Percentiles rank a stretch among this genome's conserved stretches.
These are phyloP conservation scores for Sphaerophoria rueppellii DNA, from an alignment of 2,888 invertebrate genomes.

Conservation along the genomic window DNA sequence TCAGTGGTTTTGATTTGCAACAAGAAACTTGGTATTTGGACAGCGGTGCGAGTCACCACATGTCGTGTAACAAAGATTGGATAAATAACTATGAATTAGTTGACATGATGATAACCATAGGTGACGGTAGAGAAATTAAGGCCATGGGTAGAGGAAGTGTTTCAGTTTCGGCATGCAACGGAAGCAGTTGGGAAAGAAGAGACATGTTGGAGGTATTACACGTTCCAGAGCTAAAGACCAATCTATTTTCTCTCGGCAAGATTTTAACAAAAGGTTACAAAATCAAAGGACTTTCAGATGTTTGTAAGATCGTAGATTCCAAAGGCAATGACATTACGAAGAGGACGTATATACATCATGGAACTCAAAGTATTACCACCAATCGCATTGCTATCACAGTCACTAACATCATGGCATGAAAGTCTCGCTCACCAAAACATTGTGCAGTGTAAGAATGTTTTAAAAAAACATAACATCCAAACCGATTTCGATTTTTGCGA, in stretches of 20 bases:
- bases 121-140: constrained; percentile 6
- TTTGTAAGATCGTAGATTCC: neutral
- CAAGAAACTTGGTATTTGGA: constrained; percentile 4
- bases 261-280: neutral
- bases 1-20: neutral
- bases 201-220: constrained; percentile 2
- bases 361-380: neutral
- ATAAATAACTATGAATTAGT: constrained; percentile 15
- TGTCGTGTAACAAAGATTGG: constrained; percentile 3
- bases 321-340: neutral
- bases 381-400: too few species aligned
- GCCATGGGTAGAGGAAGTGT: neutral
- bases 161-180: neutral
- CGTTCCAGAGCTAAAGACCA: neutral
- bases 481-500: too few species aligned
- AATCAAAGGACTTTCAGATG: constrained; percentile 1
- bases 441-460: constrained; percentile 1
- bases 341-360: neutral
- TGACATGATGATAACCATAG: constrained; percentile 11
- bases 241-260: neutral
- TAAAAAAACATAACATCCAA: neutral
- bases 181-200: constrained; percentile 2
- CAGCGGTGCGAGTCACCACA: constrained; percentile 14
- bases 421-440: neutral
- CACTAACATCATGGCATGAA: neutral